Conservation (phyloP, 2,888 invertebrate species). For the Entomobrya multifasciata region DNA sequence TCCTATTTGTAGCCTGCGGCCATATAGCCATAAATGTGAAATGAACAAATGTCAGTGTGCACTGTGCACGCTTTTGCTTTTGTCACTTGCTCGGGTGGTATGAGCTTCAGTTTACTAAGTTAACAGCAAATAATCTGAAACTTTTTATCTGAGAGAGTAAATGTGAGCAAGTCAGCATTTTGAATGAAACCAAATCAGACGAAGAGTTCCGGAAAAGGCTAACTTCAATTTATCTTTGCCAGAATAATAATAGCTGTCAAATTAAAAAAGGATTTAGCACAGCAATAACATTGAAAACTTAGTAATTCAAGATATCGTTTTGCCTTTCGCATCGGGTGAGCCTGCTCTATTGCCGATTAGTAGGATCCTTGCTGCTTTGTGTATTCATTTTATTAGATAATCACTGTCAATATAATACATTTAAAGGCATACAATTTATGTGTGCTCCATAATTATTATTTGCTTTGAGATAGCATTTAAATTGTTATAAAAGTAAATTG, state of each 20-base stretch:
- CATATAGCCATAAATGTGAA: not conserved
- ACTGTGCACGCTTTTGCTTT: not conserved
- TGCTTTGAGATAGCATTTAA: too few relatives aligned
- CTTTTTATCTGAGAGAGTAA: not conserved
- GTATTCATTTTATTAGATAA: too few relatives aligned
- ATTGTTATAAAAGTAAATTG: too few relatives aligned
- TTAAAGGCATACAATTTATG: too few relatives aligned
- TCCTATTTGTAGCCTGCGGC: not conserved
- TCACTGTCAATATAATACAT: too few relatives aligned
- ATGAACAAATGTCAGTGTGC: not conserved
- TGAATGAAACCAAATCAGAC: not conserved
- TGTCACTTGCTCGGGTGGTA: not conserved
- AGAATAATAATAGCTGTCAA: conserved; percentile 41
- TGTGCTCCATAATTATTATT: too few relatives aligned
- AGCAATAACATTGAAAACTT: not conserved
- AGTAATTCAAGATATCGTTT: too few relatives aligned
- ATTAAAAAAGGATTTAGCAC: conserved; percentile 51
- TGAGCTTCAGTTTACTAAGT: not conserved
- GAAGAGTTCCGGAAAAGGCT: conserved; percentile 19
- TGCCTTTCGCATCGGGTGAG: too few relatives aligned
- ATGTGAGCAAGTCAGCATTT: not conserved
- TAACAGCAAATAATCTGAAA: too few relatives aligned
- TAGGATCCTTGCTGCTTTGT: too few relatives aligned
- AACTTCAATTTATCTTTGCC: conserved; percentile 39
- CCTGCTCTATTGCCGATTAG: too few relatives aligned